A percentile compares a stretch with the other conserved stretches of the same genome.
Evolutionary conservation across 2,888 invertebrate species (phyloP).

Genomic region (Rhagium mordax): DNA sequence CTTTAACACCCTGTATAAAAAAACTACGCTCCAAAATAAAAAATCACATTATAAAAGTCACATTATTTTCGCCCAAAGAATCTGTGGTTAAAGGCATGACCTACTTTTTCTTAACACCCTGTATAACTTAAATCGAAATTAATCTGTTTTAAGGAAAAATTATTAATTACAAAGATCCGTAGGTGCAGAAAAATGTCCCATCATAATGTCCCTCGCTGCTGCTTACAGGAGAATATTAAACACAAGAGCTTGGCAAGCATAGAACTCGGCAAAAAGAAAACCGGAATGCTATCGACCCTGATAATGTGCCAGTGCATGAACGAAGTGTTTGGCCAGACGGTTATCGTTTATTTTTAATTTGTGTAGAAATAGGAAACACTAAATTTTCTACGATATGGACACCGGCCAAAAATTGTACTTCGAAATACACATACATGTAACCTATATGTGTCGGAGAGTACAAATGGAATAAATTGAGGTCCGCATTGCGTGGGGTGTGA

Average conservation of each 20-base stretch:
- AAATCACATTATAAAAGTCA: no score
- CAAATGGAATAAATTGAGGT: not conserved
- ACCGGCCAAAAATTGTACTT: conserved; percentile 40
- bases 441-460: not conserved
- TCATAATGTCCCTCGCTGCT: no score
- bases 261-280: conserved; percentile 32
- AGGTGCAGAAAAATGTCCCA: no score
- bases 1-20: no score
- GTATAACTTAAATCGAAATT: no score
- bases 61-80: no score
- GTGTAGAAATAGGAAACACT: conserved; percentile 47
- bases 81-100: no score
- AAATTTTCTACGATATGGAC: conserved; percentile 43
- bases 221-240: not conserved
- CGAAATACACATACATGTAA: not conserved
- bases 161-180: no score
- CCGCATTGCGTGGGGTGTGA: no score
- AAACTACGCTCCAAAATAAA: no score
- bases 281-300: conserved; percentile 46
- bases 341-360: conserved; percentile 50
- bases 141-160: no score
- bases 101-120: no score
- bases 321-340: conserved; percentile 39
- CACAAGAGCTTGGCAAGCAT: conserved; percentile 23
- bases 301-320: conserved; percentile 41